These are phyloP conservation scores for Encarsia formosa DNA, from an alignment of 2,888 invertebrate genomes.

Conservation along the genomic window DNA sequence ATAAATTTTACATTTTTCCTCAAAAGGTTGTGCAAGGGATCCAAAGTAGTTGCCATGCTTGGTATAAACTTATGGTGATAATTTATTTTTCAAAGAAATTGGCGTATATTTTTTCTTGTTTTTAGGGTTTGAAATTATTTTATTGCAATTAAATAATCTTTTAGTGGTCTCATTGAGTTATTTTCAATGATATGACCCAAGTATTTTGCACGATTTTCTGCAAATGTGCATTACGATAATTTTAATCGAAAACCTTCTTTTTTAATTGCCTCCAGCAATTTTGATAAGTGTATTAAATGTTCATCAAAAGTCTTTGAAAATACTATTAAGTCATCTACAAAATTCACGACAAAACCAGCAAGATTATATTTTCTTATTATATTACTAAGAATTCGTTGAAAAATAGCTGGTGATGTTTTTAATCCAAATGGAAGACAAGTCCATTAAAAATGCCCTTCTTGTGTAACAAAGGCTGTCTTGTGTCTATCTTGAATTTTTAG, in stretches of 20 bases:
- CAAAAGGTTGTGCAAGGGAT: no score
- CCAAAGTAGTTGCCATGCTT: background rate
- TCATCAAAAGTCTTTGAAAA: slow-evolving; percentile 21
- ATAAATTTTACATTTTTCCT: no score
- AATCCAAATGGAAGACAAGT: no score
- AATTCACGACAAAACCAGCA: no score
- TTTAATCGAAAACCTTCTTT: slow-evolving; percentile 28
- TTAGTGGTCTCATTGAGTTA: slow-evolving; percentile 26
- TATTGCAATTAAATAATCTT: slow-evolving; percentile 5
- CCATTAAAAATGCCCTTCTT: no score
- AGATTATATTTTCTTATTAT: slow-evolving; percentile 26
- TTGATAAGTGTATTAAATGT: slow-evolving; percentile 14
- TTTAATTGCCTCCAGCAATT: slow-evolving; percentile 18
- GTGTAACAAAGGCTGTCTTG: no score
- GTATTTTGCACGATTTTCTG: slow-evolving; percentile 21
- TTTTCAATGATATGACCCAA: slow-evolving; percentile 21
- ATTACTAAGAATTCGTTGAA: slow-evolving; percentile 22
- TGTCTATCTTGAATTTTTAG: no score
- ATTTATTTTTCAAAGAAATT: background rate
- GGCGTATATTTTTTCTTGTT: background rate
- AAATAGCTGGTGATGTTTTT: slow-evolving; percentile 23
- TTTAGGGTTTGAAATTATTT: background rate
- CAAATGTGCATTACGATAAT: slow-evolving; percentile 27
- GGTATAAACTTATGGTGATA: background rate
- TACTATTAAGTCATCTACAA: slow-evolving; percentile 24